These are phyloP conservation scores for Urosaurus nigricauda DNA, from an alignment of 2,797 vertebrate genomes.

Conservation along the genomic window DNA sequence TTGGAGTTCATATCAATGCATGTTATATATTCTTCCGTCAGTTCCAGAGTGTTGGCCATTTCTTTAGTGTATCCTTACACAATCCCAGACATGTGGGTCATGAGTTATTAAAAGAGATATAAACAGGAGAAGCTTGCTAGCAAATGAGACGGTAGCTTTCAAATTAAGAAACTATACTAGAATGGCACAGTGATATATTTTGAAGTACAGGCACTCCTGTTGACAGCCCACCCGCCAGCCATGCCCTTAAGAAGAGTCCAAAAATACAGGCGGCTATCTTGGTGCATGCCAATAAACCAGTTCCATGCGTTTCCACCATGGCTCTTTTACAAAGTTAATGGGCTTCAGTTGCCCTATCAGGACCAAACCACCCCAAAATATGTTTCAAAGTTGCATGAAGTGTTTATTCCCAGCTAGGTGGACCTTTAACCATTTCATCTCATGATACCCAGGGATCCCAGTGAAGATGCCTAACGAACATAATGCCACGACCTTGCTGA, in stretches of 20 bases:
- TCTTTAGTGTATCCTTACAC: neutral
- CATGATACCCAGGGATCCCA: neutral
- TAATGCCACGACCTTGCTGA: neutral
- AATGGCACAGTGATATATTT: neutral
- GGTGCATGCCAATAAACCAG: neutral
- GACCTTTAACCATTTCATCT: neutral
- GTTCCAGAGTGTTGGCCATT: neutral
- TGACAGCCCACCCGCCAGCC: neutral
- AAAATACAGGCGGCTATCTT: neutral
- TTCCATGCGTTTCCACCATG: neutral
- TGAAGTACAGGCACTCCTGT: neutral
- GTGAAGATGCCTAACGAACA: neutral
- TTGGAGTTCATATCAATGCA: fast-evolving
- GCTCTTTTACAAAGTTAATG: neutral
- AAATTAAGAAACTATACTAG: neutral
- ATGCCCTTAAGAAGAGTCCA: neutral
- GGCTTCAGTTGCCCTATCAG: neutral
- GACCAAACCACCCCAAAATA: neutral
- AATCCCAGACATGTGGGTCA: neutral
- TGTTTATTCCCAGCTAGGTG: neutral
- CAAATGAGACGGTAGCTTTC: neutral
- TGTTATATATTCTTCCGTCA: neutral
- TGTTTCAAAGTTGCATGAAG: neutral
- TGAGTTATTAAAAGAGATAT: neutral
- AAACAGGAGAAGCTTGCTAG: neutral